Conservation (phyloP, 1,140 invertebrate genomes). For the Theocolax elegans region DNA sequence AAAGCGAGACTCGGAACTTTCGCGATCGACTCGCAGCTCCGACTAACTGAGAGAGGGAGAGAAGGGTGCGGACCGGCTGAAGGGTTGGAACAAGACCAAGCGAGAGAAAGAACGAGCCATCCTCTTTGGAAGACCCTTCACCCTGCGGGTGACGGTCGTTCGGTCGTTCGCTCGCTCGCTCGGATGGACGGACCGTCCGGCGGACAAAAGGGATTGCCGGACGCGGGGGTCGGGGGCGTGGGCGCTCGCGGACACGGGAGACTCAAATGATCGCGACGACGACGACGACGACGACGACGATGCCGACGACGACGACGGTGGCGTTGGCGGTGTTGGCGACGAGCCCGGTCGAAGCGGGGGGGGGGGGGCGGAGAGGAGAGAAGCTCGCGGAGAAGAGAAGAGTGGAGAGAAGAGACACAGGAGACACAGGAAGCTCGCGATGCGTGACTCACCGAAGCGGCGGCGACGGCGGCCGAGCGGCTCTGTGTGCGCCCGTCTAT, state of each 20-base stretch:
- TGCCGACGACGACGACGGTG: slow-evolving; percentile 30
- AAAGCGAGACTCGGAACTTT: too few species aligned
- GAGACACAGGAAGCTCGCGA: slow-evolving; percentile 61
- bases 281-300: slow-evolving; percentile 18
- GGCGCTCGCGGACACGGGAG: not conserved
- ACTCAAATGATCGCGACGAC: slow-evolving; percentile 19
- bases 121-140: slow-evolving; percentile 59
- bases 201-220: slow-evolving; percentile 54
- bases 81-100: not conserved
- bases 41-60: slow-evolving; percentile 33
- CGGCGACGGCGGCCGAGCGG: not conserved
- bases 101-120: slow-evolving; percentile 42
- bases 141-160: slow-evolving; percentile 59
- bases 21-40: too few species aligned
- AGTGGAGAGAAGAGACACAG: slow-evolving; percentile 32
- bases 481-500: slow-evolving; percentile 34
- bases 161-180: slow-evolving; percentile 43
- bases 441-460: slow-evolving; percentile 61
- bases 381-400: slow-evolving; percentile 20
- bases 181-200: slow-evolving; percentile 27
- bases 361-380: slow-evolving; percentile 25
- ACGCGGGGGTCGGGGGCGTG: slow-evolving; percentile 23
- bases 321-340: slow-evolving; percentile 12
- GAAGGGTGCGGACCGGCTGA: slow-evolving; percentile 2
- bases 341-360: slow-evolving; percentile 28